phyloP scores from a whole-genome alignment of 2,797 vertebrate species.

The Cynodonichthys magdalenae region DNA sequence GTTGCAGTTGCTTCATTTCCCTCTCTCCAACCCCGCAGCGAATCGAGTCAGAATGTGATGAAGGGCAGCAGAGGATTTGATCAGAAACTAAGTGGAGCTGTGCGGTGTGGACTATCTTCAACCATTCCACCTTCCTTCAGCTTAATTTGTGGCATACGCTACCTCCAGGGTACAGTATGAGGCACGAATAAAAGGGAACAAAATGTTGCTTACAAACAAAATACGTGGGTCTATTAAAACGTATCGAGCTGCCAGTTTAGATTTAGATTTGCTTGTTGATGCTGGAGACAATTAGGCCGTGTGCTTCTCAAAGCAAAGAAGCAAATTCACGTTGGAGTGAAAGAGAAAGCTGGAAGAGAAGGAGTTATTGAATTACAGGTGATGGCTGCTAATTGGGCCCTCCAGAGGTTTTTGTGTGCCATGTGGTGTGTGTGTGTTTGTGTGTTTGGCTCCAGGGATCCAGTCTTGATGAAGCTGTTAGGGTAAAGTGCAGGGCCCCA shows the following conservation, averaged over 20 bases:
- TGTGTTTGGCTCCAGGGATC: conserved; percentile 57
- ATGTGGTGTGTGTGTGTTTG: conserved; percentile 3
- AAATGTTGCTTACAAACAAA: conserved; percentile 21
- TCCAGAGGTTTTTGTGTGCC: conserved; percentile 52
- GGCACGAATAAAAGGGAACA: conserved; percentile 4
- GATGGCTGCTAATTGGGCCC: conserved; percentile 77
- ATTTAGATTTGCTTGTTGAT: conserved; percentile 47
- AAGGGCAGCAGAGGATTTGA: conserved; percentile 52
- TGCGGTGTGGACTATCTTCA: conserved; percentile 21
- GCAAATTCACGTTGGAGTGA: conserved; percentile 27
- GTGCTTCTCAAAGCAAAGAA: conserved; percentile 31
- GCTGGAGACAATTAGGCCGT: conserved; percentile 27
- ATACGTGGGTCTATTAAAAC: conserved; percentile 28
- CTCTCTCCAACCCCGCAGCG: neutral
- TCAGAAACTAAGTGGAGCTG: conserved; percentile 44
- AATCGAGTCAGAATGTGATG: conserved; percentile 1
- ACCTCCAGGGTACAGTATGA: neutral
- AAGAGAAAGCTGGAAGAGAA: conserved; percentile 46
- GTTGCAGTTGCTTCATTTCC: conserved; percentile 2
- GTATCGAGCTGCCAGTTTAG: conserved; percentile 29
- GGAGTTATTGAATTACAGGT: conserved; percentile 77
- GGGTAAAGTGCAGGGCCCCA: conserved; percentile 62
- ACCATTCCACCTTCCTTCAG: conserved; percentile 33
- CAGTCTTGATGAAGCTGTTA: conserved; percentile 72
- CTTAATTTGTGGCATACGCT: conserved; percentile 33